Conservation (phyloP, 2,888 invertebrate genomes). For the Trichopria drosophilae region DNA sequence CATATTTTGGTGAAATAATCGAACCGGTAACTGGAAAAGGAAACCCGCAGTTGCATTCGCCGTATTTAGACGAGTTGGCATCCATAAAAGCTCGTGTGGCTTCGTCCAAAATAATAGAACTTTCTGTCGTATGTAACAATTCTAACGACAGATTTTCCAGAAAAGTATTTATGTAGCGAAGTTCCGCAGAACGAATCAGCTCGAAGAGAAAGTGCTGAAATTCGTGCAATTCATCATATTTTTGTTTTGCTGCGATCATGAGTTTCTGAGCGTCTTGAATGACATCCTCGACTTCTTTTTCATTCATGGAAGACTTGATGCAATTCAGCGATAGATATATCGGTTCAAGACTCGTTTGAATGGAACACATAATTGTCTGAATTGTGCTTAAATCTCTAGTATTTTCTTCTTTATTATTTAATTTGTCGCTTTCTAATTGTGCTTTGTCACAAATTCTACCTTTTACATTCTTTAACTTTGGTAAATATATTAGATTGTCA, state of each 20-base stretch:
- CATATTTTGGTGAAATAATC: constrained; percentile 56
- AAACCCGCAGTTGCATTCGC: constrained; percentile 66
- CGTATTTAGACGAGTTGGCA: constrained; percentile 60
- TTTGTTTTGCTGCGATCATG: constrained; percentile 39
- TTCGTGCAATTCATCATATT: constrained; percentile 40
- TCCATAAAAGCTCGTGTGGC: constrained; percentile 64
- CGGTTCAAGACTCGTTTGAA: constrained; percentile 42
- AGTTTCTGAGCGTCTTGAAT: constrained; percentile 40
- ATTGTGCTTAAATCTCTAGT: constrained; percentile 11
- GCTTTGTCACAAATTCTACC: constrained; percentile 15
- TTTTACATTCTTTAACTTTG: too few relatives aligned
- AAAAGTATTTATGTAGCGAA: constrained; percentile 49
- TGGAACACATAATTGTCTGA: constrained; percentile 32
- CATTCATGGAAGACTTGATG: constrained; percentile 35
- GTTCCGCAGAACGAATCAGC: constrained; percentile 46
- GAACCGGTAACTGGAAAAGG: constrained; percentile 60
- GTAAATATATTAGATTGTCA: too few relatives aligned
- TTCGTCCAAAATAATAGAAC: constrained; percentile 40
- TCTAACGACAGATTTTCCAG: constrained; percentile 44
- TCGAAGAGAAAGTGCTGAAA: constrained; percentile 45
- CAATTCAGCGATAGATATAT: constrained; percentile 39
- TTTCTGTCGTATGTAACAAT: constrained; percentile 36
- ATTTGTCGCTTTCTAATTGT: too few relatives aligned
- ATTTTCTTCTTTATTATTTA: constrained; percentile 7
- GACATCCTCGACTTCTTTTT: constrained; percentile 40